These are phyloP conservation scores for Dinomys branickii DNA, from an alignment of 2,113 vertebrate species.

Conservation along the genomic window DNA sequence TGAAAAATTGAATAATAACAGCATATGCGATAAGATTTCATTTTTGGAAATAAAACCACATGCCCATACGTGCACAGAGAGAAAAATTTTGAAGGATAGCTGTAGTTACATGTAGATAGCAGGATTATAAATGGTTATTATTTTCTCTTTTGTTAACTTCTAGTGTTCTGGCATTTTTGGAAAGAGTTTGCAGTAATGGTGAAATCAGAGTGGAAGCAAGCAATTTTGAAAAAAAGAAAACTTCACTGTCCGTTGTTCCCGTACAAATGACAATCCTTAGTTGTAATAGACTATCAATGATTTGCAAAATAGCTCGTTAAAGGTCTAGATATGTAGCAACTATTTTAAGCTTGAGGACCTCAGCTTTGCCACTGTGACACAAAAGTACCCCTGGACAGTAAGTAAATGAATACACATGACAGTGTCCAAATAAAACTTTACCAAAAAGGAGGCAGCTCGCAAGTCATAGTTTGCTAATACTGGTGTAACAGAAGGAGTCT, in stretches of 20 bases:
- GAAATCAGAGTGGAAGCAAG: neutral
- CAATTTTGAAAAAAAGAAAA: neutral
- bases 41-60: neutral
- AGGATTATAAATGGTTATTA: neutral
- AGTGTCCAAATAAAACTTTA: neutral
- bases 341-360: neutral
- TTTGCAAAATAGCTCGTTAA: neutral
- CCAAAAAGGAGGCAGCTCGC: neutral
- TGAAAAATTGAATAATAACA: neutral
- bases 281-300: neutral
- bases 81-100: neutral
- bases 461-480: neutral
- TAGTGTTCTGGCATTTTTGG: neutral
- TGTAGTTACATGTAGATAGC: neutral
- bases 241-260: neutral
- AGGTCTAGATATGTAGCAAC: neutral
- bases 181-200: neutral
- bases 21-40: neutral
- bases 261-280: neutral
- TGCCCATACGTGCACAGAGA: neutral
- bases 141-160: slow-evolving; percentile 1
- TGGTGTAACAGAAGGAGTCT: neutral
- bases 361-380: neutral
- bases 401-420: neutral
- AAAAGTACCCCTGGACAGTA: neutral